These are phyloP conservation scores for Aricia agestis DNA, from an alignment of 1,140 invertebrate genomes.

Conservation along the genomic window DNA sequence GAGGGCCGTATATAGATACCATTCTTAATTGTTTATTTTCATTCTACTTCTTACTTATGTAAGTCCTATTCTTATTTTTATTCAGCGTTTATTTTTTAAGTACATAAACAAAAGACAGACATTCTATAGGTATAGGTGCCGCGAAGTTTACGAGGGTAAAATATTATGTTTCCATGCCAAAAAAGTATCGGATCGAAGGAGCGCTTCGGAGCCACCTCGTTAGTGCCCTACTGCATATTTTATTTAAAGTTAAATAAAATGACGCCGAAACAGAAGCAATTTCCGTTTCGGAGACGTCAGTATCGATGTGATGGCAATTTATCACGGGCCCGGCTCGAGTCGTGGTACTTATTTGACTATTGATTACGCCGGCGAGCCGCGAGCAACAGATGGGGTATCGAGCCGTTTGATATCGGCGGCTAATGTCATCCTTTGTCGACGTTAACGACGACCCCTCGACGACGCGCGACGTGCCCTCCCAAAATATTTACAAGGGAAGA, in stretches of 20 bases:
- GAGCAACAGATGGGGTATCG: slow-evolving; percentile 56
- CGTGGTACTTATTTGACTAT: slow-evolving; percentile 18
- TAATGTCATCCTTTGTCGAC: slow-evolving; percentile 63
- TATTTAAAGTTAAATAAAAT: neutral
- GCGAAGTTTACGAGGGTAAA: neutral
- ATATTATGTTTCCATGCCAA: neutral
- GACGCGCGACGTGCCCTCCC: slow-evolving; percentile 60
- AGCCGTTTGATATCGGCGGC: slow-evolving; percentile 42
- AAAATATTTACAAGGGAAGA: slow-evolving; percentile 66
- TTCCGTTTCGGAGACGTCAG: neutral
- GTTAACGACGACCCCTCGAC: slow-evolving; percentile 55
- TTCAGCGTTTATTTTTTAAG: neutral
- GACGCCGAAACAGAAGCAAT: neutral
- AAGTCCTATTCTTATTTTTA: slow-evolving; percentile 1
- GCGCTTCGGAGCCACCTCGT: no score
- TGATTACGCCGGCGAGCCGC: neutral
- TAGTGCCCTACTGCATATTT: neutral
- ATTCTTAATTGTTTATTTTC: slow-evolving; percentile 4
- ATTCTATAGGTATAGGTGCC: neutral
- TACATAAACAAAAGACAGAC: neutral
- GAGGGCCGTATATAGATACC: neutral
- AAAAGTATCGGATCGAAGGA: no score
- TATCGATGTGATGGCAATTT: slow-evolving; percentile 3
- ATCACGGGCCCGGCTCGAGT: neutral
- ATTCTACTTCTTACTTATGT: slow-evolving; percentile 1